phyloP scores from a whole-genome alignment of 2,888 invertebrate species.

The Andrena minutula region DNA sequence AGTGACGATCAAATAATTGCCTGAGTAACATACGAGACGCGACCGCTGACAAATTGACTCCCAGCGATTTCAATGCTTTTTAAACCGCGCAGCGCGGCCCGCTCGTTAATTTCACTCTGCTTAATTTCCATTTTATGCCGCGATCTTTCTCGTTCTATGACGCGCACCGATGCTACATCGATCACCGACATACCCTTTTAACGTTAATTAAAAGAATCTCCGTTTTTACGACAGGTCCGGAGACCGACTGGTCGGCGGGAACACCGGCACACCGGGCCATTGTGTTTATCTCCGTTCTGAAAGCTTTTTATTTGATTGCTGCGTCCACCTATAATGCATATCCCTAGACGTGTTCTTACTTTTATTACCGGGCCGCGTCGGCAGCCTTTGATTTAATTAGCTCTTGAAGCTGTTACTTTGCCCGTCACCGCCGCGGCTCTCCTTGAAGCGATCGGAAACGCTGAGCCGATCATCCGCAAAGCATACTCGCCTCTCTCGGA shows the following conservation, averaged over 20 bases:
- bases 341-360: slow-evolving; percentile 79
- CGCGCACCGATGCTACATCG: slow-evolving; percentile 9
- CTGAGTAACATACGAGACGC: not conserved
- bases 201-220: slow-evolving; percentile 59
- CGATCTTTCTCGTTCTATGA: not conserved
- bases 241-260: slow-evolving; percentile 30
- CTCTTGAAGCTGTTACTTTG: slow-evolving; percentile 77
- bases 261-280: slow-evolving; percentile 48
- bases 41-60: not conserved
- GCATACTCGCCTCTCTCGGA: not conserved
- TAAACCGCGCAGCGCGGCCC: not conserved
- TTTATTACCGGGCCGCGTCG: slow-evolving; percentile 83
- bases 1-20: not conserved
- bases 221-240: slow-evolving; percentile 53
- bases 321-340: slow-evolving; percentile 80
- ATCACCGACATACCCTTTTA: slow-evolving; percentile 45
- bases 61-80: not conserved
- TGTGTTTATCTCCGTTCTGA: slow-evolving; percentile 66
- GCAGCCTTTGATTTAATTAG: slow-evolving; percentile 85
- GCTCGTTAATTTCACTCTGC: not conserved
- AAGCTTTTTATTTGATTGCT: slow-evolving; percentile 82
- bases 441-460: too few relatives aligned
- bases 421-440: slow-evolving; percentile 58
- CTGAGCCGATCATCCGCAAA: not conserved
- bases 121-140: not conserved